A percentile compares a stretch with the other conserved stretches of the same genome.
Conservation (phyloP, 1,140 invertebrate species). For the Lerema accius region DNA sequence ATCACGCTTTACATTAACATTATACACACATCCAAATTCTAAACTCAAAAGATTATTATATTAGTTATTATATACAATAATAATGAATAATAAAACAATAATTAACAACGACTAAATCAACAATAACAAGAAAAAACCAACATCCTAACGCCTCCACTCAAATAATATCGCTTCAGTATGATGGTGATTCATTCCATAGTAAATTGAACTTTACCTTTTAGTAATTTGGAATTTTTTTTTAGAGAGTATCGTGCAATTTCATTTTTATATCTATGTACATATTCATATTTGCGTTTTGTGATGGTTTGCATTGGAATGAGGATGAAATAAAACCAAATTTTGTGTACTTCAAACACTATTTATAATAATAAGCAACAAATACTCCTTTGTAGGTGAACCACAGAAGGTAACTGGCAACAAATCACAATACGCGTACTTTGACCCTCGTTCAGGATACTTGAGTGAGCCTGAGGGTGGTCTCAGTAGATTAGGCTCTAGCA, state of each 20-base stretch:
- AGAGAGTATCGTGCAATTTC: neutral
- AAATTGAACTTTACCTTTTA: too few species aligned
- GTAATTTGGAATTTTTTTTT: too few species aligned
- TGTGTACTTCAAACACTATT: too few species aligned
- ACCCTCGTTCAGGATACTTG: conserved; percentile 78
- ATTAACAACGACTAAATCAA: neutral
- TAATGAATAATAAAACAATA: too few species aligned
- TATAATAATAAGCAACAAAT: neutral
- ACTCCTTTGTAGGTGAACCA: conserved; percentile 56
- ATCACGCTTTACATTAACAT: neutral
- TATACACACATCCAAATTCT: neutral
- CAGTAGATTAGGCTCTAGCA: conserved; percentile 54
- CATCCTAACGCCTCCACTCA: neutral
- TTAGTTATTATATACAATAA: neutral
- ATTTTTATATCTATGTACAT: neutral
- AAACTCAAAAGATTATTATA: neutral
- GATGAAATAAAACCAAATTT: too few species aligned
- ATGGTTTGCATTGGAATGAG: too few species aligned
- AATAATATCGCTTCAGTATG: neutral
- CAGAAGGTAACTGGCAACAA: conserved; percentile 63
- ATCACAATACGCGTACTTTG: conserved; percentile 81
- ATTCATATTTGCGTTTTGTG: neutral
- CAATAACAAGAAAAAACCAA: neutral
- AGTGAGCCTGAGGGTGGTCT: conserved; percentile 79
- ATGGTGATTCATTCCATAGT: too few species aligned